These are phyloP conservation scores for Caloenas nicobarica DNA, from an alignment of 2,113 vertebrate genomes.

Conservation along the genomic window DNA sequence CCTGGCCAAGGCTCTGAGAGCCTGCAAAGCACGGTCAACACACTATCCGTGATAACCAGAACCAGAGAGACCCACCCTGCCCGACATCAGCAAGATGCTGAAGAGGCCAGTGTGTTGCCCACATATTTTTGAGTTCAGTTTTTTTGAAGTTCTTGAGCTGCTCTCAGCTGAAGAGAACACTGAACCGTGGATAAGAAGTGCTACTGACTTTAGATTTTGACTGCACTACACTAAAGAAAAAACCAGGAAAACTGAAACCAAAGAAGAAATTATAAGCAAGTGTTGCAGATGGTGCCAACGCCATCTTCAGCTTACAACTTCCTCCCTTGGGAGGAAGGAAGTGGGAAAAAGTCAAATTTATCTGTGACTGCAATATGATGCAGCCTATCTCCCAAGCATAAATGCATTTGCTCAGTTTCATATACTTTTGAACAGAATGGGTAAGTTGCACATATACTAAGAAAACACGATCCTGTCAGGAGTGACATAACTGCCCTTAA, in stretches of 20 bases:
- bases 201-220: neutral
- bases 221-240: neutral
- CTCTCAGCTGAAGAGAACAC: neutral
- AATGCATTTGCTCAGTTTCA: neutral
- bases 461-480: neutral
- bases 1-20: neutral
- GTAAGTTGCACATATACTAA: neutral
- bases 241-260: neutral
- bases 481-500: neutral
- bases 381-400: neutral
- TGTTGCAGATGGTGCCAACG: neutral
- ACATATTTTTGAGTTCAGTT: neutral
- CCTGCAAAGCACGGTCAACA: neutral
- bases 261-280: neutral
- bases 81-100: neutral
- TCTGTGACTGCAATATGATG: neutral
- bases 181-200: neutral
- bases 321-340: neutral
- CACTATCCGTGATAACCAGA: rapidly evolving
- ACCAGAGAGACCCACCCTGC: neutral
- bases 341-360: neutral
- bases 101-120: neutral
- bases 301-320: neutral
- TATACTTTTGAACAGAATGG: neutral
- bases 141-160: neutral